A percentile compares a stretch with the other conserved stretches of the same genome.
These are phyloP conservation scores for Hyperopisus bebe DNA, from an alignment of 2,113 vertebrate genomes.

Conservation along the genomic window DNA sequence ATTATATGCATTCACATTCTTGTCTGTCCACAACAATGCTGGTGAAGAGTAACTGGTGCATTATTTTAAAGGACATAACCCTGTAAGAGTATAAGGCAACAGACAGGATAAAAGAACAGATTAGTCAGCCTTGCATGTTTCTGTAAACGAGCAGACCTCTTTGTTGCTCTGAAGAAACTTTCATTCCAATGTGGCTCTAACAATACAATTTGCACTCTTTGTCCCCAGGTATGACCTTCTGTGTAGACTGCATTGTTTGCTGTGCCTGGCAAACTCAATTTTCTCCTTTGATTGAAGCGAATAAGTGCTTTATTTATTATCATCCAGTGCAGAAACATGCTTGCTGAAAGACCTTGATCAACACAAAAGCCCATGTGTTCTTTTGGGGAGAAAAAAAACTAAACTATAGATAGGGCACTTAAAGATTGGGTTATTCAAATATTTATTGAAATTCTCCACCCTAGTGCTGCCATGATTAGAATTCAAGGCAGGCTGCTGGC, in stretches of 20 bases:
- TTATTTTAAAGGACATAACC: not conserved
- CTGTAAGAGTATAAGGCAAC: not conserved
- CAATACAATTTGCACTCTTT: not conserved
- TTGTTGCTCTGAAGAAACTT: not conserved
- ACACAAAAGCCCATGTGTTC: not conserved
- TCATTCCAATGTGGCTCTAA: not conserved
- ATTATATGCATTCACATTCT: not conserved
- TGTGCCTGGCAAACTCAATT: not conserved
- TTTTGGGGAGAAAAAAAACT: not conserved
- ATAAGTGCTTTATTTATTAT: not conserved
- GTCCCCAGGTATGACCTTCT: not conserved
- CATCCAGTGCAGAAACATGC: not conserved
- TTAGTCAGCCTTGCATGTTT: not conserved
- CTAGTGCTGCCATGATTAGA: not conserved
- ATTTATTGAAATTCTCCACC: not conserved
- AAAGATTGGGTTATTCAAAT: not conserved
- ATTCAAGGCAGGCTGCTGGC: not conserved
- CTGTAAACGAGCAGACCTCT: not conserved
- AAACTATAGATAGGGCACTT: not conserved
- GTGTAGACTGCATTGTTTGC: not conserved
- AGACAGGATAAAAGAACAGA: not conserved
- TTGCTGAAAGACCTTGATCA: slow-evolving; percentile 10
- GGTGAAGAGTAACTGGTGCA: not conserved
- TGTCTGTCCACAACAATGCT: not conserved
- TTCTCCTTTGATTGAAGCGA: not conserved